These are phyloP conservation scores for Entosphenus tridentatus DNA, from an alignment of 2,113 vertebrate species.

Conservation along the genomic window DNA sequence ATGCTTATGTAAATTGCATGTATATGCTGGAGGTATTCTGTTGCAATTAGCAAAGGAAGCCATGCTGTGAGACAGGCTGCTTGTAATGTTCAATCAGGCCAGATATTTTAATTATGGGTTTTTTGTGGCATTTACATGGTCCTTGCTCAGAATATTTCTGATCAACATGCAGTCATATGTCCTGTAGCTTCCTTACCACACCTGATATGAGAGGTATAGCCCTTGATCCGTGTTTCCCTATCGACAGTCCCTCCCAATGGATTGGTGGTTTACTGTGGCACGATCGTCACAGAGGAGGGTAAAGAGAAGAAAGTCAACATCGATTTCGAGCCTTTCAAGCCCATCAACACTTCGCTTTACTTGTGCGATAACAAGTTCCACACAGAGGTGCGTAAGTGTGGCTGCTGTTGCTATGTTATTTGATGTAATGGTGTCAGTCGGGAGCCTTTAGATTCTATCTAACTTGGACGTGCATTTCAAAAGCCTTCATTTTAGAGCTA, in stretches of 20 bases:
- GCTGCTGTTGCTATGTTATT: neutral
- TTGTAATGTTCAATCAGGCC: neutral
- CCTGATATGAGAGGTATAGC: too few species aligned
- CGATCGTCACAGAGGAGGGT: constrained; percentile 98
- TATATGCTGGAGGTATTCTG: too few species aligned
- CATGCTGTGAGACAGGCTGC: neutral
- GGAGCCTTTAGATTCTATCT: neutral
- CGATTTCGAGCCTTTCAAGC: constrained; percentile 99
- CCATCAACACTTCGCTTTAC: constrained; percentile 97
- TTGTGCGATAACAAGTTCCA: constrained; percentile 99
- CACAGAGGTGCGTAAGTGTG: constrained; percentile 43
- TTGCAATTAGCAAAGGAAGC: too few species aligned
- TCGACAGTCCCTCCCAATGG: constrained; percentile 83
- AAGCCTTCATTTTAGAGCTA: too few species aligned
- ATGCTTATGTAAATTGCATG: too few species aligned
- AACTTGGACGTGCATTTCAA: too few species aligned
- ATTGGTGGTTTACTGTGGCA: constrained; percentile 98
- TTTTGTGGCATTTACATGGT: constrained; percentile 11
- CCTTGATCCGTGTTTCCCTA: neutral
- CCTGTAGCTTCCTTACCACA: too few species aligned
- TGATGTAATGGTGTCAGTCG: neutral
- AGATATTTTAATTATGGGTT: constrained; percentile 13
- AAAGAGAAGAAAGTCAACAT: constrained; percentile 99
- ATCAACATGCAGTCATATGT: too few species aligned
- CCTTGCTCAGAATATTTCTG: too few species aligned